phyloP scores from a whole-genome alignment of 2,797 vertebrate species.

The Spinus olivaceus region DNA sequence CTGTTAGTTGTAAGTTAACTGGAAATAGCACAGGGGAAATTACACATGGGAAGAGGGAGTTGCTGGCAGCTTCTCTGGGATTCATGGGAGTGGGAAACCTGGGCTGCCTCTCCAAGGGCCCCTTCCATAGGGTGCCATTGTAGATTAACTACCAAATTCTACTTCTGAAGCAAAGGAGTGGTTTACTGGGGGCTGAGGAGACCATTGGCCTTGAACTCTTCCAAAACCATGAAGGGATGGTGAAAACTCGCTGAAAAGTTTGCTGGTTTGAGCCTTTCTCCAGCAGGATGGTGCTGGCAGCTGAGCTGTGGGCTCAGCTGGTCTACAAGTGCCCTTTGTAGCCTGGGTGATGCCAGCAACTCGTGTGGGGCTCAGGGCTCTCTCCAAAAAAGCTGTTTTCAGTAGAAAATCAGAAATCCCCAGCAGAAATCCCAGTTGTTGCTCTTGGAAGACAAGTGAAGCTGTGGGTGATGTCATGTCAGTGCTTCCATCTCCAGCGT shows the following conservation, averaged over 20 bases:
- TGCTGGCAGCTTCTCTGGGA: neutral
- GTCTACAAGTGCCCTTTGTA: neutral
- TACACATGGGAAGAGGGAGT: neutral
- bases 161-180: rapidly evolving
- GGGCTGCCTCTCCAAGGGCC: neutral
- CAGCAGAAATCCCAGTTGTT: neutral
- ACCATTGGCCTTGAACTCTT: neutral
- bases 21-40: neutral
- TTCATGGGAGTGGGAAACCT: neutral
- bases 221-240: neutral
- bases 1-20: neutral
- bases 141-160: neutral
- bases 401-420: neutral
- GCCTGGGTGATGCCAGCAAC: neutral
- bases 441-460: neutral
- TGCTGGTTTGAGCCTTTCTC: neutral
- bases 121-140: neutral
- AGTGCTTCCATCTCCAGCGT: neutral
- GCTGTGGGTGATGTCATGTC: neutral
- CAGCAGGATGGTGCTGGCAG: neutral
- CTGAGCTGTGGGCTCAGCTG: neutral
- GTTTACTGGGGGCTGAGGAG: neutral
- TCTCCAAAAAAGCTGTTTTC: neutral
- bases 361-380: neutral
- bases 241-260: neutral